Evolutionary conservation across 2,888 invertebrate species (phyloP).

Genomic region (Volucella inanis): DNA sequence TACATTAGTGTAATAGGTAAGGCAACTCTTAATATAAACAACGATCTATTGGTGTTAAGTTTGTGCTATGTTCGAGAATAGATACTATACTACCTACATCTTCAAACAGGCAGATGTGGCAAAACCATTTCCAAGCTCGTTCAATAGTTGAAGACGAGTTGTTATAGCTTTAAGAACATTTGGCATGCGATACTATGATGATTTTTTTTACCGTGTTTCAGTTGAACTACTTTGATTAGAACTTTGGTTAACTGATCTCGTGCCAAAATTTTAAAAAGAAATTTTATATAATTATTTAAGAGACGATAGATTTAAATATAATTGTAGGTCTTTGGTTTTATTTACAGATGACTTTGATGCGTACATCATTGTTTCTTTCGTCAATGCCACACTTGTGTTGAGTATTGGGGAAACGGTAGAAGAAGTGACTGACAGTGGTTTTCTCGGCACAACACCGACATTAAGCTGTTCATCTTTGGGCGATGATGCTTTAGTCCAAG

Average conservation of each 20-base stretch:
- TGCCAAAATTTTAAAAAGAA: slow-evolving; percentile 71
- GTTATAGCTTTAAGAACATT: slow-evolving; percentile 54
- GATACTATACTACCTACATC: slow-evolving; percentile 50
- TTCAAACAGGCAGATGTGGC: slow-evolving; percentile 41
- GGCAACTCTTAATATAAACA: slow-evolving; percentile 78
- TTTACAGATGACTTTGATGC: slow-evolving; percentile 98
- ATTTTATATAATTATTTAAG: not conserved
- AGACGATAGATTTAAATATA: slow-evolving; percentile 6
- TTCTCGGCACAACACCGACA: slow-evolving; percentile 98
- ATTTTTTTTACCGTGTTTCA: slow-evolving; percentile 85
- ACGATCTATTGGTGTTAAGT: slow-evolving; percentile 44
- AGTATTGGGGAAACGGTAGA: slow-evolving; percentile 99
- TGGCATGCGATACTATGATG: slow-evolving; percentile 80
- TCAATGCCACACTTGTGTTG: slow-evolving; percentile 97
- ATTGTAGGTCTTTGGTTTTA: slow-evolving; percentile 23
- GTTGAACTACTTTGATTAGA: slow-evolving; percentile 85
- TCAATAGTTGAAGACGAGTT: slow-evolving; percentile 45
- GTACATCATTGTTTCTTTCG: slow-evolving; percentile 99
- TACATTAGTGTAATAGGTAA: slow-evolving; percentile 78
- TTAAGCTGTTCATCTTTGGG: slow-evolving; percentile 98
- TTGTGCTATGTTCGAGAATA: slow-evolving; percentile 51
- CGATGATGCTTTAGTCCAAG: slow-evolving; percentile 98
- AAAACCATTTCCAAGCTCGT: slow-evolving; percentile 42
- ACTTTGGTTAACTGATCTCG: slow-evolving; percentile 81
- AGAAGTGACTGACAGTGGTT: slow-evolving; percentile 99